Conservation (phyloP, 2,113 vertebrate species). For the Oncorhynchus masou region DNA sequence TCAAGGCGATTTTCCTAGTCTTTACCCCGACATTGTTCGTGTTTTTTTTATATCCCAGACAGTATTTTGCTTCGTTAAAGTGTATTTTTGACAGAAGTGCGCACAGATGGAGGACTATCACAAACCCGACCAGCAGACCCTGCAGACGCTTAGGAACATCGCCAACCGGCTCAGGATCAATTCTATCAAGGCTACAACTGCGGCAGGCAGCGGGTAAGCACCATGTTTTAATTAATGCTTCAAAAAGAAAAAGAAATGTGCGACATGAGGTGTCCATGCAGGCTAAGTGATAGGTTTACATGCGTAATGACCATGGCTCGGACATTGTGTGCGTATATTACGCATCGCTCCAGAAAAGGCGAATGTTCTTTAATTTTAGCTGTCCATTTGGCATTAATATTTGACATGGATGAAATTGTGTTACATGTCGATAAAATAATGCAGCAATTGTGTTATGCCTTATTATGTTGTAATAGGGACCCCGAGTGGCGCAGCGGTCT, state of each 20-base stretch:
- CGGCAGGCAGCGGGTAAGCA: slow-evolving; percentile 88
- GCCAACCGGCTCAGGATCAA: slow-evolving; percentile 88
- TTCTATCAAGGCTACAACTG: slow-evolving; percentile 89
- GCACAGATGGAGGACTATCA: slow-evolving; percentile 89
- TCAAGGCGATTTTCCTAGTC: background rate
- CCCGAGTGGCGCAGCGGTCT: no score
- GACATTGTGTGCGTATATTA: background rate
- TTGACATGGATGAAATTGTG: background rate
- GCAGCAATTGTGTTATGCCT: background rate
- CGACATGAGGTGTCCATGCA: background rate
- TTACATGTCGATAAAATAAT: background rate
- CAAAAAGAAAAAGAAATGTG: background rate
- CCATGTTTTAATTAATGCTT: background rate
- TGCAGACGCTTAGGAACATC: slow-evolving; percentile 90
- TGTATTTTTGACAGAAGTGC: background rate
- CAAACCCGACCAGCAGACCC: slow-evolving; percentile 92
- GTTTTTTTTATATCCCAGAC: background rate
- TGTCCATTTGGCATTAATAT: background rate
- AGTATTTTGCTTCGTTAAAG: background rate
- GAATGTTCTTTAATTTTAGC: background rate
- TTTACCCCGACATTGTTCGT: slow-evolving; percentile 41
- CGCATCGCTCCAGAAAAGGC: background rate
- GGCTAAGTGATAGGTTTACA: background rate
- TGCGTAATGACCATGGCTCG: no score
- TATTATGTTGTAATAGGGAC: background rate